These are phyloP conservation scores for Chelonoidis abingdonii DNA, from an alignment of 2,113 vertebrate species.

Conservation along the genomic window DNA sequence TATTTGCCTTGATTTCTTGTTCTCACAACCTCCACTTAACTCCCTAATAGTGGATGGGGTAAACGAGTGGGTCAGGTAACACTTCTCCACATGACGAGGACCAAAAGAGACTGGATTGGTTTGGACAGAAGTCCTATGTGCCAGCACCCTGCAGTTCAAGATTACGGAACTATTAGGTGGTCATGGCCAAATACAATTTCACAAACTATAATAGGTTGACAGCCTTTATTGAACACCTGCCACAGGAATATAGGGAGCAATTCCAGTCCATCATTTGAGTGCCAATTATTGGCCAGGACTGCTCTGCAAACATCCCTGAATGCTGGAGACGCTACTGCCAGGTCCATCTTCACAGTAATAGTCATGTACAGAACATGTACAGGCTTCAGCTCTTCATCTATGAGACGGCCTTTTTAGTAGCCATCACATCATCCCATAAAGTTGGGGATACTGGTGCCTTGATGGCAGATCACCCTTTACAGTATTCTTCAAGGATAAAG, in stretches of 20 bases:
- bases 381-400: not conserved
- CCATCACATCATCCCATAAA: not conserved
- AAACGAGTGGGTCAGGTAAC: not conserved
- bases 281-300: not conserved
- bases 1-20: not conserved
- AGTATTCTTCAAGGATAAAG: not conserved
- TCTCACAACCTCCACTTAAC: not conserved
- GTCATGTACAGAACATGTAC: not conserved
- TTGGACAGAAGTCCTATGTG: not conserved
- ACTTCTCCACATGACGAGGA: not conserved
- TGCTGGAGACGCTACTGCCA: not conserved
- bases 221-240: not conserved
- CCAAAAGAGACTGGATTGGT: not conserved
- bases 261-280: not conserved
- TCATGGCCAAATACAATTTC: not conserved
- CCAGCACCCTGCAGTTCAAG: not conserved
- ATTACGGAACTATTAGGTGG: not conserved
- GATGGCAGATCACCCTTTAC: not conserved
- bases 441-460: not conserved
- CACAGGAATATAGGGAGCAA: not conserved
- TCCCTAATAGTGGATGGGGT: not conserved
- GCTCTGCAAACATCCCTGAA: not conserved
- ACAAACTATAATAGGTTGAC: not conserved
- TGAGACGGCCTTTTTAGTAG: not conserved
- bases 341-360: not conserved